Evolutionary conservation across 30 jellyfish, hydroid and myxozoan species (phyloP).

Genomic region (Cassiopea xamachana): DNA sequence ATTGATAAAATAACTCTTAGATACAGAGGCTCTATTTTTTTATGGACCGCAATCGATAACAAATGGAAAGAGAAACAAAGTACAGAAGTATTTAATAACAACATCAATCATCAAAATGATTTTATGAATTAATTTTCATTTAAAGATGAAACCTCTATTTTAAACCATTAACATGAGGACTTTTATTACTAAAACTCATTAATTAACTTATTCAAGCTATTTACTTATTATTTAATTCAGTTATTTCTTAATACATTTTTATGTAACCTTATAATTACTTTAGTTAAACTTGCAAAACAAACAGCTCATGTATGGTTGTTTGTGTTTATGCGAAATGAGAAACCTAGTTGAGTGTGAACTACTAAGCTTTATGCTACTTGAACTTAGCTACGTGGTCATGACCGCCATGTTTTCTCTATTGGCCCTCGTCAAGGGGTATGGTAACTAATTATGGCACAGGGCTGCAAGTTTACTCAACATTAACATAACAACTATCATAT

Average conservation of each 20-base stretch:
- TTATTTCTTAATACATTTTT: neutral
- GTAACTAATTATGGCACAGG: too few relatives aligned
- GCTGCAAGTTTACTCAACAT: too few relatives aligned
- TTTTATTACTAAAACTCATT: slow-evolving; percentile 13
- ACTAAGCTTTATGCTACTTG: too few relatives aligned
- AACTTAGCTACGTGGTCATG: too few relatives aligned
- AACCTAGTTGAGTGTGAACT: too few relatives aligned
- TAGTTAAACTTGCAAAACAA: neutral
- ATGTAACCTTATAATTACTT: neutral
- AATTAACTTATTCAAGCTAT: neutral
- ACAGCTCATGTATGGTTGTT: neutral
- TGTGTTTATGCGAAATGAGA: too few relatives aligned
- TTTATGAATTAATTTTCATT: slow-evolving; percentile 11
- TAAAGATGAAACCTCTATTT: slow-evolving; percentile 26
- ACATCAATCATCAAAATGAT: slow-evolving; percentile 33
- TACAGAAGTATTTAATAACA: slow-evolving; percentile 24
- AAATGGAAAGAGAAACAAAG: slow-evolving; percentile 15
- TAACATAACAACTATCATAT: too few relatives aligned
- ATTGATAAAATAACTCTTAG: slow-evolving; percentile 26
- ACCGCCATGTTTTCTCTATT: too few relatives aligned
- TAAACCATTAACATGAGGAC: slow-evolving; percentile 24
- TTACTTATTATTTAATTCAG: too few relatives aligned
- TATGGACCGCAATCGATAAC: slow-evolving; percentile 14
- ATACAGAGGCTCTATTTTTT: slow-evolving; percentile 8
- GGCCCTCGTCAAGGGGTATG: too few relatives aligned